A percentile compares a stretch with the other conserved stretches of the same genome.
These are phyloP conservation scores for Lathronympha strigana DNA, from an alignment of 2,888 invertebrate species.

Conservation along the genomic window DNA sequence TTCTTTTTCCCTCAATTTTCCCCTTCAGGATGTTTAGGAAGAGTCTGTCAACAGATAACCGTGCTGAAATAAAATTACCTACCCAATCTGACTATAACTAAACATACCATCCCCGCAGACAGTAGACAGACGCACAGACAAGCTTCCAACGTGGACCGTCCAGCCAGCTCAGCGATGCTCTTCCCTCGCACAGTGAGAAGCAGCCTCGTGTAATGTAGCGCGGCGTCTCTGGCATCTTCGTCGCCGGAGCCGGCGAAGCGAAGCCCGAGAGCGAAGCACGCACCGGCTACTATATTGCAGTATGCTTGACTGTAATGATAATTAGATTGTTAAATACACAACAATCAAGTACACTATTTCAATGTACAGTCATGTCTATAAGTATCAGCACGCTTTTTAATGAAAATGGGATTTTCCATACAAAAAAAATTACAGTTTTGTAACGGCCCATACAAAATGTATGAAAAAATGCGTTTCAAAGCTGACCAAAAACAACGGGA, in stretches of 20 bases:
- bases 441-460: too few species aligned
- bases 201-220: conserved; percentile 89
- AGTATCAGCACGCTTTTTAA: too few species aligned
- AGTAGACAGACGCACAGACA: conserved; percentile 93
- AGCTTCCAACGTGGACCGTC: conserved; percentile 94
- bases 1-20: too few species aligned
- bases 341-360: too few species aligned
- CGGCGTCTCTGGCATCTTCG: conserved; percentile 90
- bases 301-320: conserved; percentile 92
- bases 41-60: too few species aligned
- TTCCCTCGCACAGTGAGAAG: conserved; percentile 88
- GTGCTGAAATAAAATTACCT: too few species aligned
- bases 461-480: too few species aligned
- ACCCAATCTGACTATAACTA: not conserved
- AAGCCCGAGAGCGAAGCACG: conserved; percentile 96
- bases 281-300: conserved; percentile 97
- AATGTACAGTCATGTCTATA: too few species aligned
- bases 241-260: conserved; percentile 97
- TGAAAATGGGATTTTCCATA: too few species aligned
- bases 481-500: too few species aligned
- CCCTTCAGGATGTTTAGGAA: too few species aligned
- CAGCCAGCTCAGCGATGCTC: conserved; percentile 93
- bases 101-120: conserved; percentile 89
- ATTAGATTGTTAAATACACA: not conserved
- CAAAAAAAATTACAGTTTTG: too few species aligned